These are phyloP conservation scores for Emydocephalus ijimae DNA, from an alignment of 2,113 vertebrate genomes.

Conservation along the genomic window DNA sequence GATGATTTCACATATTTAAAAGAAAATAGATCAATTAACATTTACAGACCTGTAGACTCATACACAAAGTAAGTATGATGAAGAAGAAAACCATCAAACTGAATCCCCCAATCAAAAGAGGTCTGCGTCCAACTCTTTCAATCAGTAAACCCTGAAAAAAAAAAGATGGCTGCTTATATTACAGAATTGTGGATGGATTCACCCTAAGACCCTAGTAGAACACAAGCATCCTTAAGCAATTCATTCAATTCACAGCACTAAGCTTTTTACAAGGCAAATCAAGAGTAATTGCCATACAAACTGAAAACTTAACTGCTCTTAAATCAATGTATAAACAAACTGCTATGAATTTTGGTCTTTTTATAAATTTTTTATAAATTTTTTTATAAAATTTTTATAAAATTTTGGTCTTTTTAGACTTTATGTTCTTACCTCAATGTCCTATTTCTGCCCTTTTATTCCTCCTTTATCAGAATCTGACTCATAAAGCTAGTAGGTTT, in stretches of 20 bases:
- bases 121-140: conserved; percentile 82
- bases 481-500: background rate
- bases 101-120: conserved; percentile 90
- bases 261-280: background rate
- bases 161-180: background rate
- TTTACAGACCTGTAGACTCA: conserved; percentile 83
- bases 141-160: conserved; percentile 82
- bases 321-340: background rate
- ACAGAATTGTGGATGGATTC: background rate
- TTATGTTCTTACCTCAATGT: background rate
- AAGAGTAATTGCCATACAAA: background rate
- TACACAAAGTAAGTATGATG: conserved; percentile 79
- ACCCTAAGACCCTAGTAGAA: background rate
- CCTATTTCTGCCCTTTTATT: background rate
- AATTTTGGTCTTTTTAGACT: too few species aligned
- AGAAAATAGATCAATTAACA: fast-evolving
- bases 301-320: background rate
- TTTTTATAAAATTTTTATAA: too few species aligned
- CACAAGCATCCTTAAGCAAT: background rate
- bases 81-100: conserved; percentile 86
- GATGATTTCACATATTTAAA: background rate
- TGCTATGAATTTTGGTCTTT: background rate
- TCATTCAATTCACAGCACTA: background rate
- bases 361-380: too few species aligned
- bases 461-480: background rate